Percentiles rank a stretch among this genome's conserved stretches.
Evolutionary conservation across 2,888 invertebrate genomes (phyloP).

Genomic region (Autographa gamma): DNA sequence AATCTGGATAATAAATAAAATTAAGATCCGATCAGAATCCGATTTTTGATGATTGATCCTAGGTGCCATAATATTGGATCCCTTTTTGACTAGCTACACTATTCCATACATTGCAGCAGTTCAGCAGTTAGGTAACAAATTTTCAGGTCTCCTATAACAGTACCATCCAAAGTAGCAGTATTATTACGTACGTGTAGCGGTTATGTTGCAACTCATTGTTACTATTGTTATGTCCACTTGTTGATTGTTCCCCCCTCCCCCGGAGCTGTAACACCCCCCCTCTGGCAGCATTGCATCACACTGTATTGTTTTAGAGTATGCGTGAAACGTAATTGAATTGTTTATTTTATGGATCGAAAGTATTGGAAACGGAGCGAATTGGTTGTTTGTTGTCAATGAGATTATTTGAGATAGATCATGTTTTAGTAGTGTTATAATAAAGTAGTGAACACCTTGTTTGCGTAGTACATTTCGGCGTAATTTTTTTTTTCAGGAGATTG

Average conservation of each 20-base stretch:
- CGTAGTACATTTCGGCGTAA: no score
- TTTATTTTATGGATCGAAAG: background rate
- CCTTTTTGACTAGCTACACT: no score
- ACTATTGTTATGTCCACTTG: constrained; percentile 47
- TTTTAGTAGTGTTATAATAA: no score
- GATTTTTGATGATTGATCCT: no score
- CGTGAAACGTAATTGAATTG: constrained; percentile 7
- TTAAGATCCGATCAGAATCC: no score
- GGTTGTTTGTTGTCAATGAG: background rate
- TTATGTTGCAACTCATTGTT: constrained; percentile 45
- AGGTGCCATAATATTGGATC: no score
- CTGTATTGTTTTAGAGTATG: constrained; percentile 37
- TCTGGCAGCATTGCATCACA: constrained; percentile 38
- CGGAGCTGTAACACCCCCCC: background rate
- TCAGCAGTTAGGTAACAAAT: no score
- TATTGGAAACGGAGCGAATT: background rate
- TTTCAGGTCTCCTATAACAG: background rate
- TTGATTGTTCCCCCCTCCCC: constrained; percentile 35
- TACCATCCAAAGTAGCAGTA: constrained; percentile 28
- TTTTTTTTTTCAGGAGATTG: no score
- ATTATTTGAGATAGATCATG: no score
- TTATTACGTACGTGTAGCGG: constrained; percentile 32
- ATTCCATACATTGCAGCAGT: no score
- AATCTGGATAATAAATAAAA: no score
- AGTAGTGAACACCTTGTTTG: no score